Conservation (phyloP, 2,113 vertebrate genomes). For the Platysternon megacephalum region DNA sequence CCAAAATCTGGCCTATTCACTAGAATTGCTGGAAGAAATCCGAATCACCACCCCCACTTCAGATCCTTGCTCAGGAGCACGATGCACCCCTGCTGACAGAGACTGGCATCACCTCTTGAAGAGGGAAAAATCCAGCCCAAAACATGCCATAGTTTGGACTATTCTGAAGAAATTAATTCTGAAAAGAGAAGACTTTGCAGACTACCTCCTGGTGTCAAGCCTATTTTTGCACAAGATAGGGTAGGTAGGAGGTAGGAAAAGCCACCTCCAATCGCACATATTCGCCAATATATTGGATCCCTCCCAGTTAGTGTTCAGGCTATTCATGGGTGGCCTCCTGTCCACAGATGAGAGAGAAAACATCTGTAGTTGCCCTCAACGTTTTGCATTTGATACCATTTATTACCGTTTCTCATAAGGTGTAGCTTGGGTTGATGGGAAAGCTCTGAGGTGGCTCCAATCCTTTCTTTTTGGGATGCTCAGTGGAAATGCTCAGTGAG, state of each 20-base stretch:
- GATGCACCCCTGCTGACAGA: not conserved
- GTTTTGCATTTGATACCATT: not conserved
- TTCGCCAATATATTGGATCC: not conserved
- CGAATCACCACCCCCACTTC: not conserved
- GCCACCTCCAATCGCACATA: not conserved
- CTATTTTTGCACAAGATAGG: not conserved
- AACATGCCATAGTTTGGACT: not conserved
- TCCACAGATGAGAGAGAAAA: not conserved
- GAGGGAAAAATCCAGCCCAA: not conserved
- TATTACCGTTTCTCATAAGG: fast-evolving
- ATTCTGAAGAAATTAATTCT: not conserved
- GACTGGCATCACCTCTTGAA: not conserved
- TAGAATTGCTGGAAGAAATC: not conserved
- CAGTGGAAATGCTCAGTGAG: not conserved
- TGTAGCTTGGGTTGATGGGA: not conserved
- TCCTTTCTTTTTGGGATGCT: not conserved
- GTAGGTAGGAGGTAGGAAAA: not conserved
- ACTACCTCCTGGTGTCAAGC: not conserved
- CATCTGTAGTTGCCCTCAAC: not conserved
- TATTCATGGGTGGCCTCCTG: not conserved
- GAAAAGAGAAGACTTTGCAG: not conserved
- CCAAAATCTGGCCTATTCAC: not conserved
- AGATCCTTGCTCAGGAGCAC: not conserved
- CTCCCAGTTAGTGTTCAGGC: not conserved
- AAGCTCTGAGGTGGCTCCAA: not conserved